Base-by-base conservation (phyloP, 2,888 invertebrate species). In the Sycophila texana region DNA sequence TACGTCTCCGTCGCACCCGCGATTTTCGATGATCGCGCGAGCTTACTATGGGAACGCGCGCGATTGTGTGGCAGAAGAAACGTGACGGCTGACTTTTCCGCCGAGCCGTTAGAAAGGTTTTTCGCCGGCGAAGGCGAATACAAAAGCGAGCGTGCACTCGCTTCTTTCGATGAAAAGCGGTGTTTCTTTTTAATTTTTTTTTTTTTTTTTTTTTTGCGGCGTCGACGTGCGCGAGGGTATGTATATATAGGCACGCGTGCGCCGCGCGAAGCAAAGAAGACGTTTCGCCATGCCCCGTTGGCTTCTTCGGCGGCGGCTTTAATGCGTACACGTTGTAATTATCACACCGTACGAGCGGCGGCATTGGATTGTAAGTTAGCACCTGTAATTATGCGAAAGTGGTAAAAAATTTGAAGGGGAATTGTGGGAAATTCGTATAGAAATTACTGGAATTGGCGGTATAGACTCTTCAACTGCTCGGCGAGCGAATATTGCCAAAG, bases 41-140 rank as follows among this genome's bases (percentile, higher is more conserved):
- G n/a, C n/a, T n/a, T 4, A 4, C 30, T 4, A 4, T 30, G 30
- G 30, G 7, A 39, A 39, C 39, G 39, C 39, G 39, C 39, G 39
- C 39, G 39, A 39, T 39, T 39, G 39, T 39, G 39, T 7, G 10
- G 10, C 10, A 4, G 39, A 39, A 39, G 39, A 39, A 39, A 39
- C 7, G 39, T 18, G 47, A 47, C 47, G 63, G 18, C 47, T 47
- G 53, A 53, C 16, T 53, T 53, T 53, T 53, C 53, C n/a, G 53
- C n/a, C 14, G 14, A 1, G n/a, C 39, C 14, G 22, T 4, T 22
- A 10, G 60, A 7, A 18, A 47, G 47, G 47, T 63, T 63, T 63
- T 63, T 63, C 47, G 30, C 47, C 63, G 47, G 47, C 63, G 18
- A 63, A 39, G 53, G 16, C 18, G 47, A 63, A 63, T 39, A 26